Evolutionary conservation across 2,888 invertebrate genomes (phyloP).

Genomic region (Cerastis rubricosa): DNA sequence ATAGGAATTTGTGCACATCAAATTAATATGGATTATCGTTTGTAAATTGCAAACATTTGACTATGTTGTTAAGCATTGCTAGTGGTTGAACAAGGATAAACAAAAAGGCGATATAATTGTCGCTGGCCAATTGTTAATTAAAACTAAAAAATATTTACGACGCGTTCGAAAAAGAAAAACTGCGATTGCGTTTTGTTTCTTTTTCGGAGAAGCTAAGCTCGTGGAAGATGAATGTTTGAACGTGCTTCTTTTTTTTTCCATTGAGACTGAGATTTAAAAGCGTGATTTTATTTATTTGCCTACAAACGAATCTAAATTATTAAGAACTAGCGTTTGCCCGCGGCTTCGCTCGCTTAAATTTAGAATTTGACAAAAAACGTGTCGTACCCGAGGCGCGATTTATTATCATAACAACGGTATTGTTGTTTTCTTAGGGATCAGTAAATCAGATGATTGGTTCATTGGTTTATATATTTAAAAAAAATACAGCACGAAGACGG

Average conservation of each 20-base stretch:
- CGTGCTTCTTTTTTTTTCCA: constrained; percentile 33
- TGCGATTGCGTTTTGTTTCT: constrained; percentile 28
- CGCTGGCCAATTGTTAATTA: constrained; percentile 47
- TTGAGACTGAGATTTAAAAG: constrained; percentile 30
- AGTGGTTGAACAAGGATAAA: constrained; percentile 2
- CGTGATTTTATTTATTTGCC: constrained; percentile 23
- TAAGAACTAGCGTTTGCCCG: no score
- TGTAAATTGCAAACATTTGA: constrained; percentile 13
- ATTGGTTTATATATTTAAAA: no score
- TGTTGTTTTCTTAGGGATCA: no score
- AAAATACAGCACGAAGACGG: no score
- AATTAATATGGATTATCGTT: constrained; percentile 22
- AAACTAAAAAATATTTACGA: constrained; percentile 55
- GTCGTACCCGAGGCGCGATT: no score
- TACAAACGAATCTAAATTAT: neutral
- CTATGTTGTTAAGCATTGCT: neutral
- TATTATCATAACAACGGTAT: no score
- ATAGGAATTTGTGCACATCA: constrained; percentile 11
- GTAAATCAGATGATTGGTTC: no score
- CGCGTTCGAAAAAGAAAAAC: constrained; percentile 44
- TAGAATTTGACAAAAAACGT: no score
- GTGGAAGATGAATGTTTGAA: constrained; percentile 38
- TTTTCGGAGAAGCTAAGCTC: constrained; percentile 46
- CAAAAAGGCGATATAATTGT: constrained; percentile 17
- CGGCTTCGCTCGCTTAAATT: no score